Evolutionary conservation across 1,140 invertebrate genomes (phyloP), one percentile per base, ranked within the genome.

Genomic region (Acromyrmex charruanus): DNA sequence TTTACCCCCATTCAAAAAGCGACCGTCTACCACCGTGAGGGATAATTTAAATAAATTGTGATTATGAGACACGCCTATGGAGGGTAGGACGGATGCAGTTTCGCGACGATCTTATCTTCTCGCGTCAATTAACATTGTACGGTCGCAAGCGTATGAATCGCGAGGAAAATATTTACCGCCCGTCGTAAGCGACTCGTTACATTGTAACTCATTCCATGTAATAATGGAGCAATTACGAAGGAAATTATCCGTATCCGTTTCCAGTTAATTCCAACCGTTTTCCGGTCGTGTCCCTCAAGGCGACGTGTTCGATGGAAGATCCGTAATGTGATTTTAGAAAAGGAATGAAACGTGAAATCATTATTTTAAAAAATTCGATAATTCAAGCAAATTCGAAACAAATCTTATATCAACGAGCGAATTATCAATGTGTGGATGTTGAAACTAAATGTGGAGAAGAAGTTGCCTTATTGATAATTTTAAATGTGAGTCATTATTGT

Each of bases 1-100:
- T 39, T 55, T 31, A 31, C 35, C 35, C 21, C 51, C 21, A 25
- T 10, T 69, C 77, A 21, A 58, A 39, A 35, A 71, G 53, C 16
- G 9, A 31, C 28, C 65, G 14, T n/a, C 51, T 44, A 81, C 21
- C 51, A 18, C 5, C 14, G 21, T 71, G 65, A 81, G 31, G 3
- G 35, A 71, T 69, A 81, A 81, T 81, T 71, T 59, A 44, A 81
- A 81, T 81, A 81, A 81, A 81, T 81, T n/a, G 35, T 59, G 63
- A 49, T 55, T 9, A 51, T 14, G 51, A 28, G 77, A 71, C 21
- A 28, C 65, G 77, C 35, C 51, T 59, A 31, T 39, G 25, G 9
- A 14, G 31, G 25, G 63, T 39, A 58, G 49, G 31, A 39, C n/a
- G 63, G 21, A 63, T 49, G 75, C 35, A 28, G 49, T 66, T 68